Evolutionary conservation across 1,140 invertebrate species (phyloP), one percentile per base, ranked within the genome.

Genomic region (Choristoneura fumiferana): DNA sequence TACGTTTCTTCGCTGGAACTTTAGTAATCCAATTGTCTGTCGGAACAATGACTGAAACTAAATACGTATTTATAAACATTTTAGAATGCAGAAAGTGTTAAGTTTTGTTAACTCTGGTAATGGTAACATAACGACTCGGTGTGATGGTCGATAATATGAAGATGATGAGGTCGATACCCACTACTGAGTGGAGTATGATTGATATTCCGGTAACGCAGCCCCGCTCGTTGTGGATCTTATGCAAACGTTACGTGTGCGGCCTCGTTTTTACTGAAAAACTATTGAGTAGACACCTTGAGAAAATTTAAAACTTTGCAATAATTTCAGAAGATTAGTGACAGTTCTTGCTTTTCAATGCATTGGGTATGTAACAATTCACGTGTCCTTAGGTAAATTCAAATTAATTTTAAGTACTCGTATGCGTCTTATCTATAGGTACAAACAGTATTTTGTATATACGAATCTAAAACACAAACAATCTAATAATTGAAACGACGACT

Each of bases 221-320:
- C 34, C 43, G 60, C 65, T 54, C 49, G 18, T 17, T 38, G 54
- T 64, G 59, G 62, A 57, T 71, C 60, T 78, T 75, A 76, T 67
- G 73, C 68, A 78, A 78, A 61, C 60, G 67, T 78, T 70, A 70
- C 65, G 64, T 65, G 49, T 64, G 45, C 58, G 60, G 58, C 65
- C 65, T 72, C 63, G 57, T 61, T 59, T 18, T 29, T 64, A 49
- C 37, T 54, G 35, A 69, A 62, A 65, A 63, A 58, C 37, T 55
- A 45, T 53, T 38, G 49, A 45, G 36, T 17, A n/a, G 33, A 35
- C 8, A 10, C 65, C 37, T 38, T 15, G 37, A 45, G 61, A 59
- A 62, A 54, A 40, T 58, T 54, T 49, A 45, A 67, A 65, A 61
- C 49, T 52, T n/a, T n/a, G 43, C 22, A 29, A 22, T 4, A n/a